Base-by-base conservation (phyloP, 2,797 vertebrate genomes). In the Alca torda region DNA sequence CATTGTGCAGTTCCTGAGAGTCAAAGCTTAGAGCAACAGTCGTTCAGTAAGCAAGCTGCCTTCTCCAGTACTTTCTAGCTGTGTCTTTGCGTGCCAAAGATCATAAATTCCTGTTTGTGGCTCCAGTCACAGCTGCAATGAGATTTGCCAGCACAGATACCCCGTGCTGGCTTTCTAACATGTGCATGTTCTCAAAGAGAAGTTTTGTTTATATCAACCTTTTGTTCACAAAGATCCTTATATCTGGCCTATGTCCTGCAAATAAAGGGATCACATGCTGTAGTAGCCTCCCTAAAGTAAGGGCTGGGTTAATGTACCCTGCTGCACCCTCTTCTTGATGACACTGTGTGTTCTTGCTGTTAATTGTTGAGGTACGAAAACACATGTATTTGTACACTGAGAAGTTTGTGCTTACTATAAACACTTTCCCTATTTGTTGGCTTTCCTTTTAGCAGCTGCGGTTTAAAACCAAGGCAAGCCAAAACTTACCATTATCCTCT, bases 401-500 rank as follows among this genome's bases (percentile, higher is more conserved):
- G 76, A 91, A 82, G 83, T 74, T 84, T 88, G 84, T 96, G 92
- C 77, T 95, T 94, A 90, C 87, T 96, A 31, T 92, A 96, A 96
- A 95, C 90, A 91, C 61, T 93, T 89, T 17, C 63, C 24, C 54
- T 88, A 5, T 83, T 92, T 91, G 37, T 75, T 97, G 65, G 73
- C 87, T 92, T 96, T 91, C 63, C 67, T 92, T 91, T 86, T 74
- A 93, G 89, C 76, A 94, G 82, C 82, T 93, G 83, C 0, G 5
- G 89, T 96, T 96, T 90, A 84, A 93, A 94, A 78, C 68, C 1
- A 3, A 92, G 82, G 76, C 89, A 88, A 93, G 84, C 82, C 87
- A 92, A 88, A 94, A 90, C 63, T 88, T 92, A 92, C 73, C 94
- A 88, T 94, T 95, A 81, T 91, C 83, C 54, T 94, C 65, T 95